Evolutionary conservation across 2,113 vertebrate genomes (phyloP), one percentile per base, ranked within the genome.

Genomic region (Nothocercus julius): DNA sequence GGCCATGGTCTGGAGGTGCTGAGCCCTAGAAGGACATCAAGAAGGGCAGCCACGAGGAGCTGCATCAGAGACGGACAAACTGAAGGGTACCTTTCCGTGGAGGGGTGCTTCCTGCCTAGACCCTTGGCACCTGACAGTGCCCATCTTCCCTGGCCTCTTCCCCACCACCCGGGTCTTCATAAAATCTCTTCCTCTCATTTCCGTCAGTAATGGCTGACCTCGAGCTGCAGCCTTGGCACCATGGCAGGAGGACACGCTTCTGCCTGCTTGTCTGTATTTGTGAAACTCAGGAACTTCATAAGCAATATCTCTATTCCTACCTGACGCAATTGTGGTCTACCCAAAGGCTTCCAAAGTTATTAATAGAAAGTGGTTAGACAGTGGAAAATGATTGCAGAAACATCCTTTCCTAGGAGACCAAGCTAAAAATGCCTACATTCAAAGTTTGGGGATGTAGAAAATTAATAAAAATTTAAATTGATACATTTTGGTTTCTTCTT

Each of bases 371-470:
- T 84, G 94, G 92, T 84, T 90, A 93, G 54, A 58, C 54, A 32
- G 77, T 76, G 96, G 92, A 84, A 82, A 69, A 84, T 90, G 74
- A 96, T 89, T 93, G 83, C 92, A 94, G 58, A 74, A 94, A 90
- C 38, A 84, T 78, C 56, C 51, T 92, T 86, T 73, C 89, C 81
- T 75, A 92, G 90, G 92, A 94, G 93, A 94, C 14, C 77, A 84
- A 53, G 78, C 92, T 94, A 96, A 95, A 96, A 97, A 95, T 90
- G 90, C 63, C 90, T 70, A 73, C 45, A 53, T 18, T 66, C 9
- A 38, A 67, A 72, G 51, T 76, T 94, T 42, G 2, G 2, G 42
- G 86, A 86, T 68, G 72, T 16, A 84, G 69, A 73, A 95, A 90
- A 93, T 69, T 76, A 93, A 67, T 64, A 51, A 44, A 68, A 78